Evolutionary conservation across 1,140 invertebrate genomes (phyloP).

Genomic region (Plodia interpunctella): DNA sequence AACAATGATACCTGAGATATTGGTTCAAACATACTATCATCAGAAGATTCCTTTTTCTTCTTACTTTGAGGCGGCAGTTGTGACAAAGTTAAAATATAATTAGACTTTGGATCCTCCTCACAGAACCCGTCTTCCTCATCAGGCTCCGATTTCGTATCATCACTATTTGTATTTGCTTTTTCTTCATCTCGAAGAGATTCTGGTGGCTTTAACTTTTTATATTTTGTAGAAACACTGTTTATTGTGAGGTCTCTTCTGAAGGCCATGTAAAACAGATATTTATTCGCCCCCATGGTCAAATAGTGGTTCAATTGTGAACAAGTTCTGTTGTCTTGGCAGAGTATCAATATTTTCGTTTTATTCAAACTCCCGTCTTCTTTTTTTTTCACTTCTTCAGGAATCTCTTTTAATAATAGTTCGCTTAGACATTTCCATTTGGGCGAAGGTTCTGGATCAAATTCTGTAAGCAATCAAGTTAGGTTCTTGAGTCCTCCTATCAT

Average conservation of each 20-base stretch:
- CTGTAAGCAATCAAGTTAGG: slow-evolving; percentile 70
- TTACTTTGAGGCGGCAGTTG: slow-evolving; percentile 69
- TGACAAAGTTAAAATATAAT: slow-evolving; percentile 83
- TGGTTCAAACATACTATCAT: slow-evolving; percentile 80
- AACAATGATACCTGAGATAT: slow-evolving; percentile 78
- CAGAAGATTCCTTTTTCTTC: slow-evolving; percentile 32
- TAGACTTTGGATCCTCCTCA: slow-evolving; percentile 76
- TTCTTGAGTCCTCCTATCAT: too few species aligned
- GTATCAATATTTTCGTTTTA: slow-evolving; percentile 85
- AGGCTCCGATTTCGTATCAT: slow-evolving; percentile 21
- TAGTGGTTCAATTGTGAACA: slow-evolving; percentile 88
- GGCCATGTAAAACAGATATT: slow-evolving; percentile 79
- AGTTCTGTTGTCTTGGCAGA: slow-evolving; percentile 89
- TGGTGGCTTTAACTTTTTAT: slow-evolving; percentile 45
- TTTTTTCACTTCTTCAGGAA: slow-evolving; percentile 81
- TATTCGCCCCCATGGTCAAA: slow-evolving; percentile 82
- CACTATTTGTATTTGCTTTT: slow-evolving; percentile 24
- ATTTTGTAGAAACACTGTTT: slow-evolving; percentile 75
- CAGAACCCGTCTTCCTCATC: slow-evolving; percentile 58
- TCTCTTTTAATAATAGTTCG: slow-evolving; percentile 88
- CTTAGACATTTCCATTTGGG: slow-evolving; percentile 93
- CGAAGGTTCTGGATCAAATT: slow-evolving; percentile 88
- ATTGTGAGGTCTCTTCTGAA: slow-evolving; percentile 77
- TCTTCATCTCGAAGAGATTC: slow-evolving; percentile 36
- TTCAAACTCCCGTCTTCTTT: slow-evolving; percentile 64